These are phyloP conservation scores for Pardalotus punctatus DNA, from an alignment of 2,113 vertebrate genomes.

Conservation along the genomic window DNA sequence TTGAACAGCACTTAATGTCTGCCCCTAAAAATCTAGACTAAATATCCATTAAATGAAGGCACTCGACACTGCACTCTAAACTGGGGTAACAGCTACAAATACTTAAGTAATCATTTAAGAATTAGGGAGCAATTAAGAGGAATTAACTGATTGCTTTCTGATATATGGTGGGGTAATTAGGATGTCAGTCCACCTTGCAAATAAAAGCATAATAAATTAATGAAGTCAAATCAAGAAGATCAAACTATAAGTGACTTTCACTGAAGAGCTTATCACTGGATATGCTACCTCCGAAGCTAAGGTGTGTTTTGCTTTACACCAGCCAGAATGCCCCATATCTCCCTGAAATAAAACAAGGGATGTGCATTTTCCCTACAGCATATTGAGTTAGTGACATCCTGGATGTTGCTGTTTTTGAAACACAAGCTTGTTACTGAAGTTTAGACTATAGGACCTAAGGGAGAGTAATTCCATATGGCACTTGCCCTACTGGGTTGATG, in stretches of 20 bases:
- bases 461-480: not conserved
- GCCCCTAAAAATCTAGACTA: slow-evolving; percentile 1
- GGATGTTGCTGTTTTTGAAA: not conserved
- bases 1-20: slow-evolving; percentile 38
- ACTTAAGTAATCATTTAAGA: not conserved
- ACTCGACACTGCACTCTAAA: not conserved
- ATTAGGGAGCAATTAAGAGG: not conserved
- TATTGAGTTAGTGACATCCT: not conserved
- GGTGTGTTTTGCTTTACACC: not conserved
- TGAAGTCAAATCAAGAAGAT: not conserved
- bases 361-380: not conserved
- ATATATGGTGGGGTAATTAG: not conserved
- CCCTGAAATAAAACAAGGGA: not conserved
- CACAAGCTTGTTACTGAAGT: not conserved
- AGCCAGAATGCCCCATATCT: not conserved
- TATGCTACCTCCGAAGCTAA: not conserved
- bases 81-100: not conserved
- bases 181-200: not conserved
- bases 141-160: not conserved
- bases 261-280: not conserved
- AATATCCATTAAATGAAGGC: not conserved
- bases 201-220: not conserved
- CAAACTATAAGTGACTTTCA: not conserved
- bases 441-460: not conserved
- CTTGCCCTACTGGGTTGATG: not conserved